phyloP scores from a whole-genome alignment of 2,113 vertebrate species.

The Mobula hypostoma region DNA sequence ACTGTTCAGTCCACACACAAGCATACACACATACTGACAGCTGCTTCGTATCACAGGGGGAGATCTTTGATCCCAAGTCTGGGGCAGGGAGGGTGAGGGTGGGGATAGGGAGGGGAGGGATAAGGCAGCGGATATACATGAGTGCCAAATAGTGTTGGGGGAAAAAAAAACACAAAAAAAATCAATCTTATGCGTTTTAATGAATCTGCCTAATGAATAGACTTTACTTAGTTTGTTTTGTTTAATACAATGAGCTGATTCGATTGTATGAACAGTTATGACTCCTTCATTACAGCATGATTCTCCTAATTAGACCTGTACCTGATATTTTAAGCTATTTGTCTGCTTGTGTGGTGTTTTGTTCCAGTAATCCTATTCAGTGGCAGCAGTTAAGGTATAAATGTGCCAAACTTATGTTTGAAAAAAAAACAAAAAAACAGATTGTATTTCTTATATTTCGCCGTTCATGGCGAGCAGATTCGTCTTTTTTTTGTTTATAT shows the following conservation, averaged over 20 bases:
- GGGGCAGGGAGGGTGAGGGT: neutral
- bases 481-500: conserved; percentile 83
- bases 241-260: conserved; percentile 87
- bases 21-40: conserved; percentile 25
- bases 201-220: conserved; percentile 85
- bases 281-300: conserved; percentile 98
- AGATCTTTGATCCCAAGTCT: conserved; percentile 12
- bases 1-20: conserved; percentile 7
- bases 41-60: conserved; percentile 15
- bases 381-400: conserved; percentile 52
- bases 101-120: neutral
- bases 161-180: conserved; percentile 52
- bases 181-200: conserved; percentile 89
- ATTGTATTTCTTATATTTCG: conserved; percentile 87
- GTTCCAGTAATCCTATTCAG: conserved; percentile 88
- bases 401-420: conserved; percentile 85
- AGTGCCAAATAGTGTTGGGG: conserved; percentile 80
- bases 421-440: conserved; percentile 67
- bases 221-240: conserved; percentile 76
- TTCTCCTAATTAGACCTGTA: conserved; percentile 94
- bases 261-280: conserved; percentile 86
- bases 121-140: conserved; percentile 55
- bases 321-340: conserved; percentile 90
- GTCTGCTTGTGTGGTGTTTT: conserved; percentile 96
- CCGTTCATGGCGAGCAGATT: conserved; percentile 79